Base-by-base conservation (phyloP, 2,888 invertebrate genomes). In the Bellardia bayeri region DNA sequence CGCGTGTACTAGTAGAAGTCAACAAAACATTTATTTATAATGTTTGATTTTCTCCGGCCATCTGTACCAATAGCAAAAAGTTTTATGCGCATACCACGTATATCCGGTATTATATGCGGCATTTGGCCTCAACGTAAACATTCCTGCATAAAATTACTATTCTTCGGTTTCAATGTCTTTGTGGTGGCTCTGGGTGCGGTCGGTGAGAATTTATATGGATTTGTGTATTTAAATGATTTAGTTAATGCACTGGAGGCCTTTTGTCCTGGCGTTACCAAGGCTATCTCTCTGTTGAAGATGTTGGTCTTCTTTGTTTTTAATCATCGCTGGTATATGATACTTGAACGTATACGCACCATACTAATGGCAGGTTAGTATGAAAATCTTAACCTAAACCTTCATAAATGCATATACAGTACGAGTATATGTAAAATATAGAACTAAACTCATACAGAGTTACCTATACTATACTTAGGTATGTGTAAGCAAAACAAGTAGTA, bases 171-270 rank as follows among this genome's bases (percentile, higher is more conserved):
- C 33, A 91, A 90, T 83, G 88, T 90, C 33, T 76, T 89, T 54
- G 91, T 90, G 51, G 89, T 93, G n/a, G 88, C 90, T 3, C 49
- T 91, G 63, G 92, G 92, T 1, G 92, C 91, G 8, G 84, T 90
- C 56, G 91, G 92, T 61, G 93, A 93, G 88, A 90, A 89, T 80
- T 86, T 90, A n/a, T 92, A 91, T 56, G 93, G 92, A 1, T 88
- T 91, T 61, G 68, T 90, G 7, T 87, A 92, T 88, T 78, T 92
- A 14, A 79, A 90, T 78, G 89, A 91, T 81, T 82, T 93, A 79
- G 89, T 91, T 0, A 84, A 86, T 8, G 92, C 93, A 0, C 89
- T 93, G 81, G 93, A 92, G 88, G 93, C 92, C 49, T 92, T 93
- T 87, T 92, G 92, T 88, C 93, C 93, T 11, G 91, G 91, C 61